These are phyloP conservation scores for Leptinotarsa haldemani DNA, from an alignment of 2,888 invertebrate genomes.

Conservation along the genomic window DNA sequence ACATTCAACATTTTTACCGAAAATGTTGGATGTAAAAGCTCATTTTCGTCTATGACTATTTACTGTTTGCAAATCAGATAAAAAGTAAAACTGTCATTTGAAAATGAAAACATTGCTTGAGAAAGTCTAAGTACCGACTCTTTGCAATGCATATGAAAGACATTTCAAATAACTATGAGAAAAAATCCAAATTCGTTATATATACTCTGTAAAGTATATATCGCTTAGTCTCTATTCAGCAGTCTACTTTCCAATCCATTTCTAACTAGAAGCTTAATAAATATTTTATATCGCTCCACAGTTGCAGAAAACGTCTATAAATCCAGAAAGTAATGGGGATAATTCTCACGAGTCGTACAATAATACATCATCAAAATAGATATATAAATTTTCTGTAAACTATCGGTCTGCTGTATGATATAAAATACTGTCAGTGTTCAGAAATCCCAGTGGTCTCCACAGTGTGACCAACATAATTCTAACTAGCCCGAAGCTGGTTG, in stretches of 20 bases:
- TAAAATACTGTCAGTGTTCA: slow-evolving; percentile 58
- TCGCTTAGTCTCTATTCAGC: background rate
- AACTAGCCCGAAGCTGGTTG: slow-evolving; percentile 51
- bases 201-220: background rate
- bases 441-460: slow-evolving; percentile 51
- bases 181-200: background rate
- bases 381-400: slow-evolving; percentile 63
- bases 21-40: too few relatives aligned
- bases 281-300: slow-evolving; percentile 28
- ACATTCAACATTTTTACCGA: too few relatives aligned
- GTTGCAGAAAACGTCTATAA: slow-evolving; percentile 34
- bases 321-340: slow-evolving; percentile 47
- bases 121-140: too few relatives aligned
- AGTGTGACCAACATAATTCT: slow-evolving; percentile 57
- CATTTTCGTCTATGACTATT: too few relatives aligned
- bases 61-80: too few relatives aligned
- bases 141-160: too few relatives aligned
- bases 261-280: slow-evolving; percentile 26
- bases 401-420: slow-evolving; percentile 60
- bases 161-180: background rate
- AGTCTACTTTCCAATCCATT: background rate
- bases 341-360: slow-evolving; percentile 44
- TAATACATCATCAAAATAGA: slow-evolving; percentile 63
- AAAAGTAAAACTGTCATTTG: too few relatives aligned
- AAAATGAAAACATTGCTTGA: too few relatives aligned